Base-by-base conservation (phyloP, 2,113 vertebrate genomes). In the Sylvilagus bachmani region DNA sequence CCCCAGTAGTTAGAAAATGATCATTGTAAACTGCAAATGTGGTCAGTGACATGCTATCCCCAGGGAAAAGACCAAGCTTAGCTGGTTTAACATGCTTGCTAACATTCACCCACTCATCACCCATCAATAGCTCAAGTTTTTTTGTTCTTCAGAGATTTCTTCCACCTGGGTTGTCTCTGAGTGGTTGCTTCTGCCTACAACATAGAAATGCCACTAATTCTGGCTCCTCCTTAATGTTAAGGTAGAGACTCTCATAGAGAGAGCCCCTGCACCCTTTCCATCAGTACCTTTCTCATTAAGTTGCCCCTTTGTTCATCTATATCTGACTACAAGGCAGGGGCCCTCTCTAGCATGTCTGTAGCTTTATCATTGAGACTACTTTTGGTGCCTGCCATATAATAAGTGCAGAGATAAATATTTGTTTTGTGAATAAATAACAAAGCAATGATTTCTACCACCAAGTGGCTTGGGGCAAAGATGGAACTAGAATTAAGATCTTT, bases 21-120 rank as follows among this genome's bases (percentile, higher is more conserved):
- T 86, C 74, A 44, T 81, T 82, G 12, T 69, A 70, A 92, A 95
- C 79, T 89, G 51, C 24, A 71, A 25, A 36, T n/a, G 21, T 78
- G 16, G 21, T 58, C 44, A 92, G 8, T 62, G n/a, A 74, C 25
- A 86, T 36, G 78, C 3, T 16, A 21, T 2, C 29, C 16, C 29
- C 53, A 36, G 77, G 53, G 17, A 55, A 70, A 91, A 70, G 29
- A 83, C 66, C 21, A 44, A 61, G 33, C 3, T 33, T 79, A 61
- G 22, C 61, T 67, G 31, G 5, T 53, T 88, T 95, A 81, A 90
- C 16, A 83, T 13, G 33, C 33, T 74, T 83, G 24, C 29, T 51
- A 51, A n/a, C 8, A 21, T 10, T 67, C 25, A 61, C 13, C 12
- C 38, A 58, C 22, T 5, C 31, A 38, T 33, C 3, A 67, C 0